phyloP scores from a whole-genome alignment of 2,797 vertebrate species.

The Synanceia verrucosa region DNA sequence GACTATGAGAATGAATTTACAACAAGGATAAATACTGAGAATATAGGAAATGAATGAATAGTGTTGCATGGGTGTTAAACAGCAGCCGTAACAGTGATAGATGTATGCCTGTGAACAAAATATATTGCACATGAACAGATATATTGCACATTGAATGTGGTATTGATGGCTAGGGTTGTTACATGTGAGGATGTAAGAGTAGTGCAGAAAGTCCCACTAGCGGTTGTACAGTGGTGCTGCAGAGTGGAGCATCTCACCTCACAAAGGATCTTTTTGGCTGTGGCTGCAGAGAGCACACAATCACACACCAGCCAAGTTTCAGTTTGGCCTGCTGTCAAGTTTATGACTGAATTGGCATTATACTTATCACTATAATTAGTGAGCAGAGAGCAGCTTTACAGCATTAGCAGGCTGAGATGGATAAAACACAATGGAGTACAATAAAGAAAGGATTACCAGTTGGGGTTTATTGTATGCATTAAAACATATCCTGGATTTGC shows the following conservation, averaged over 20 bases:
- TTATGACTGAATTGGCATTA: neutral
- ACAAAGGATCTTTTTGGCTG: neutral
- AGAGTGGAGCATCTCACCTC: neutral
- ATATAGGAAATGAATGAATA: too few relatives aligned
- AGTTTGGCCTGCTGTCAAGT: neutral
- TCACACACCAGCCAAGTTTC: neutral
- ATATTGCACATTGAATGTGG: too few relatives aligned
- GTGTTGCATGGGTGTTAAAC: too few relatives aligned
- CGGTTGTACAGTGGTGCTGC: neutral
- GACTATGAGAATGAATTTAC: too few relatives aligned
- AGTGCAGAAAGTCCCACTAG: neutral
- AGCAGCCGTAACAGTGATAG: too few relatives aligned
- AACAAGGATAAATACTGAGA: too few relatives aligned
- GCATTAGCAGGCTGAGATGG: neutral
- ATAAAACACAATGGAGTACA: neutral
- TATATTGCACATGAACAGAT: too few relatives aligned
- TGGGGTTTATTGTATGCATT: neutral
- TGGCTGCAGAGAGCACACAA: neutral
- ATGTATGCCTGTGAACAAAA: too few relatives aligned
- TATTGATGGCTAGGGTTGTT: too few relatives aligned
- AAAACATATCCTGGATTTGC: neutral
- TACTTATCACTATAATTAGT: too few relatives aligned
- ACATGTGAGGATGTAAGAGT: too few relatives aligned
- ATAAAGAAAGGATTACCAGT: neutral
- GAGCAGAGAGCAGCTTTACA: neutral